phyloP scores from a whole-genome alignment of 1,140 invertebrate species.

The Scaptodrosophila lebanonensis region DNA sequence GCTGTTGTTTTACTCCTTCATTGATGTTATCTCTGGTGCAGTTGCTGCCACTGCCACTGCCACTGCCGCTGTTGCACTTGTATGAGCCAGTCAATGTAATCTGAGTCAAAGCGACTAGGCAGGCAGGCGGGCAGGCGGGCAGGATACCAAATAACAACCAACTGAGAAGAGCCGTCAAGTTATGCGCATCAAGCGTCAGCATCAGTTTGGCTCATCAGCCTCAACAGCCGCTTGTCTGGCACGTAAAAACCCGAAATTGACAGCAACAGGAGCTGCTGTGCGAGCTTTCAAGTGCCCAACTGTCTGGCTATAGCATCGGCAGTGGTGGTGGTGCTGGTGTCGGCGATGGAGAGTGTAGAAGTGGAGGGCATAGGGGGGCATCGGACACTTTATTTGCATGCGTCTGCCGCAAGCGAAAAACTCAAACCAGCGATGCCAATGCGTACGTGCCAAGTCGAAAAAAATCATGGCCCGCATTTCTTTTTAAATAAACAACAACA shows the following conservation, averaged over 20 bases:
- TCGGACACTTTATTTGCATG: slow-evolving; percentile 28
- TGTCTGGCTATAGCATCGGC: slow-evolving; percentile 34
- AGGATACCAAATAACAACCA: slow-evolving; percentile 12
- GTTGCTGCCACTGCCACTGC: too few species aligned
- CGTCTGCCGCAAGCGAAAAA: slow-evolving; percentile 15
- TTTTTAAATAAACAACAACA: slow-evolving; percentile 55
- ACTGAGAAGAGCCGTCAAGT: slow-evolving; percentile 27
- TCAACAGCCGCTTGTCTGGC: slow-evolving; percentile 46
- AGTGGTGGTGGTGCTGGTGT: too few species aligned
- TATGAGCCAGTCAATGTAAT: slow-evolving; percentile 27
- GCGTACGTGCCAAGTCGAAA: slow-evolving; percentile 72
- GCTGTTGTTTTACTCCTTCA: too few species aligned
- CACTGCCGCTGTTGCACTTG: not conserved
- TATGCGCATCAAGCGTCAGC: slow-evolving; percentile 26
- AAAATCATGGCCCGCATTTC: slow-evolving; percentile 73
- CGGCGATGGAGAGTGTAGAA: too few species aligned
- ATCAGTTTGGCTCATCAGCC: slow-evolving; percentile 1
- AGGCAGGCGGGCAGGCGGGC: not conserved
- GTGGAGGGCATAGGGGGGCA: too few species aligned
- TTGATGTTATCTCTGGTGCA: too few species aligned
- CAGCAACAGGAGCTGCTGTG: slow-evolving; percentile 59
- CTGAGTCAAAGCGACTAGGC: slow-evolving; percentile 2
- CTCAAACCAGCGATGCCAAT: slow-evolving; percentile 25
- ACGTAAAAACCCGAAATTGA: slow-evolving; percentile 45
- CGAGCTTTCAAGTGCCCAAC: slow-evolving; percentile 61